Conservation (phyloP, 2,888 invertebrate species). For the Eutolmus rufibarbis region DNA sequence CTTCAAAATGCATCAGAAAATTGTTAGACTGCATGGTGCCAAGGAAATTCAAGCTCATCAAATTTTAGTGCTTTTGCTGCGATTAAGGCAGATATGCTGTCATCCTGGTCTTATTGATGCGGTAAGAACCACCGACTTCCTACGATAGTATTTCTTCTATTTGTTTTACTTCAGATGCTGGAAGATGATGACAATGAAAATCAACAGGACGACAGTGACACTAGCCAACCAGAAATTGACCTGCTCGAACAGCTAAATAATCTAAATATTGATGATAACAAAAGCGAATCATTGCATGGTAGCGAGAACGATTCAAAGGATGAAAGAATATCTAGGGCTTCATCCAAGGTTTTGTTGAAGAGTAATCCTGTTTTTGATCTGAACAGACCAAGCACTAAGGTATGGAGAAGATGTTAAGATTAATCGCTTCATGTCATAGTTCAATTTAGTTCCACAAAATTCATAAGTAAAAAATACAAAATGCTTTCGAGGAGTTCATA, state of each 20-base stretch:
- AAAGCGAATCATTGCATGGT: not conserved
- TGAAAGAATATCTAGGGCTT: conserved; percentile 67
- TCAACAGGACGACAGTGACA: conserved; percentile 56
- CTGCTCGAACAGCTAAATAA: conserved; percentile 71
- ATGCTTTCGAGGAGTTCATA: too few relatives aligned
- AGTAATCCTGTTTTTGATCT: conserved; percentile 76
- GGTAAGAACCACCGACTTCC: conserved; percentile 56
- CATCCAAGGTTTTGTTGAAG: conserved; percentile 70
- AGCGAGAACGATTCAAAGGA: conserved; percentile 55
- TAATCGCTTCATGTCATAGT: not conserved
- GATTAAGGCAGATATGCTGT: conserved; percentile 88
- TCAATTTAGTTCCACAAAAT: not conserved
- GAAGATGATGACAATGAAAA: conserved; percentile 59
- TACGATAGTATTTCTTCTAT: not conserved
- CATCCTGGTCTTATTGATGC: conserved; percentile 83
- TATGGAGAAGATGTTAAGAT: not conserved
- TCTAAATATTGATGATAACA: conserved; percentile 63
- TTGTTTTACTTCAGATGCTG: conserved; percentile 62
- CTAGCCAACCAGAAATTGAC: conserved; percentile 66
- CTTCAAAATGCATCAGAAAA: conserved; percentile 67
- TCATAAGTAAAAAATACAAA: too few relatives aligned
- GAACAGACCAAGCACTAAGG: conserved; percentile 63
- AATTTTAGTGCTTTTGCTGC: conserved; percentile 81
- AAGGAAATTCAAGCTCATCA: conserved; percentile 71
- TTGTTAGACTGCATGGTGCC: conserved; percentile 68